Evolutionary conservation across 2,888 invertebrate genomes (phyloP).

Genomic region (Andrena chrysosceles): DNA sequence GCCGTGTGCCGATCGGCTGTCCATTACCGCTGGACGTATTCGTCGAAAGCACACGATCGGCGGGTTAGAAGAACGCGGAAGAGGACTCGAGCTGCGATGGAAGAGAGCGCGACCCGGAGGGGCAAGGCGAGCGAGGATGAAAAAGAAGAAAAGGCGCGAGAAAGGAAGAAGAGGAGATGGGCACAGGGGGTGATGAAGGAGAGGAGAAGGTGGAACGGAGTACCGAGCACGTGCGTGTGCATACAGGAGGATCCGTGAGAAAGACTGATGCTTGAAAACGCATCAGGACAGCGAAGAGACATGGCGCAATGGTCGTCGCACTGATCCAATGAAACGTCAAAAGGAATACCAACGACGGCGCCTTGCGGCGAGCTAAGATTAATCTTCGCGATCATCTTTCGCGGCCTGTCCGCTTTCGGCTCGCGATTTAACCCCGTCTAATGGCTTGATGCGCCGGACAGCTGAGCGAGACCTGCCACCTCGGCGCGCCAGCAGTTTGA

Average conservation of each 20-base stretch:
- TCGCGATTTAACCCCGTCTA: conserved; percentile 47
- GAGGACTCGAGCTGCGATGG: conserved; percentile 38
- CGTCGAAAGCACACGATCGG: conserved; percentile 64
- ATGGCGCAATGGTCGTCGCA: conserved; percentile 17
- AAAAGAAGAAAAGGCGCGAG: conserved; percentile 16
- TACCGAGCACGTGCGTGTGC: conserved; percentile 47
- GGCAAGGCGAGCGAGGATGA: conserved; percentile 33
- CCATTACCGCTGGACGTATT: conserved; percentile 62
- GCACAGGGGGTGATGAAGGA: not conserved
- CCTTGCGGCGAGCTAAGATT: conserved; percentile 63
- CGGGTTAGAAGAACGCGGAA: conserved; percentile 73
- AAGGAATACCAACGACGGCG: conserved; percentile 52
- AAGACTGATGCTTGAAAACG: conserved; percentile 43
- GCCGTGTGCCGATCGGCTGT: conserved; percentile 41
- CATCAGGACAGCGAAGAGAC: conserved; percentile 12
- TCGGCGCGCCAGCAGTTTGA: not conserved
- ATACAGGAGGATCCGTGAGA: conserved; percentile 50
- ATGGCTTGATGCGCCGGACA: conserved; percentile 47
- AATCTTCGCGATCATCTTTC: conserved; percentile 70
- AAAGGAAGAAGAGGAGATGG: conserved; percentile 3
- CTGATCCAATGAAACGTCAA: conserved; percentile 63
- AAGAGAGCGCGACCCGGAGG: conserved; percentile 38
- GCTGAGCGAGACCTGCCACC: conserved; percentile 26
- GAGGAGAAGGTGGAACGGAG: conserved; percentile 15
- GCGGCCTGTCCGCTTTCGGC: conserved; percentile 49